Conservation (phyloP, 2,113 vertebrate genomes). For the Lophotis ruficrista region DNA sequence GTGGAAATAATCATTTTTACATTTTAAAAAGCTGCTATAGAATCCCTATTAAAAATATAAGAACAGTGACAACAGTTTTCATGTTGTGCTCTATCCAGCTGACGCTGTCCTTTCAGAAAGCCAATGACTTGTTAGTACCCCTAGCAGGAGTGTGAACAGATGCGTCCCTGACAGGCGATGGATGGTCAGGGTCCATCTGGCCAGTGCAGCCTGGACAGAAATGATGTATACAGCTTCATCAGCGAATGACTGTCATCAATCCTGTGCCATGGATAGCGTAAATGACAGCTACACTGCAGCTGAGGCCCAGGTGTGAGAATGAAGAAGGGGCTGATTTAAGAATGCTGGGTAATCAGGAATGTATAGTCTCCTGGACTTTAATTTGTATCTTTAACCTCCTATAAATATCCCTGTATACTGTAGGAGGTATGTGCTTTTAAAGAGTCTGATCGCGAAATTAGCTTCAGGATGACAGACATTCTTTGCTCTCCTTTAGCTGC, state of each 20-base stretch:
- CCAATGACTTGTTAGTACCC: slow-evolving; percentile 99
- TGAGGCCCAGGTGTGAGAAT: slow-evolving; percentile 94
- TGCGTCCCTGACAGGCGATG: slow-evolving; percentile 99
- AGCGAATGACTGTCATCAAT: slow-evolving; percentile 99
- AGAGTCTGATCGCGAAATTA: slow-evolving; percentile 75
- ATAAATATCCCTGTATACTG: slow-evolving; percentile 85
- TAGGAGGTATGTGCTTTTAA: slow-evolving; percentile 79
- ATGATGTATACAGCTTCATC: slow-evolving; percentile 99
- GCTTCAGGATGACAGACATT: slow-evolving; percentile 70
- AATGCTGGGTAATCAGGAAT: slow-evolving; percentile 94
- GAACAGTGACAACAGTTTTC: slow-evolving; percentile 68
- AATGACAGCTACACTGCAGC: slow-evolving; percentile 93
- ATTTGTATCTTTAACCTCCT: slow-evolving; percentile 89
- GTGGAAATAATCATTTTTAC: not conserved
- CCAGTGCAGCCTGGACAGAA: slow-evolving; percentile 98
- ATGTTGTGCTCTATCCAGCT: slow-evolving; percentile 81
- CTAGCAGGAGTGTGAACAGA: slow-evolving; percentile 98
- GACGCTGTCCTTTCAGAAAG: slow-evolving; percentile 94
- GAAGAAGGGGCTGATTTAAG: slow-evolving; percentile 86
- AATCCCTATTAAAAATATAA: not conserved
- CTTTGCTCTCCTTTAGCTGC: slow-evolving; percentile 72
- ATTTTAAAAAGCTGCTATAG: not conserved
- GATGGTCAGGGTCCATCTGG: slow-evolving; percentile 99
- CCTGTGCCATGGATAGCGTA: slow-evolving; percentile 88
- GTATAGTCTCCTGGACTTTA: slow-evolving; percentile 83